Percentiles rank a stretch among this genome's conserved stretches.
Evolutionary conservation across 2,113 vertebrate species (phyloP).

Genomic region (Chloroceryle aenea): DNA sequence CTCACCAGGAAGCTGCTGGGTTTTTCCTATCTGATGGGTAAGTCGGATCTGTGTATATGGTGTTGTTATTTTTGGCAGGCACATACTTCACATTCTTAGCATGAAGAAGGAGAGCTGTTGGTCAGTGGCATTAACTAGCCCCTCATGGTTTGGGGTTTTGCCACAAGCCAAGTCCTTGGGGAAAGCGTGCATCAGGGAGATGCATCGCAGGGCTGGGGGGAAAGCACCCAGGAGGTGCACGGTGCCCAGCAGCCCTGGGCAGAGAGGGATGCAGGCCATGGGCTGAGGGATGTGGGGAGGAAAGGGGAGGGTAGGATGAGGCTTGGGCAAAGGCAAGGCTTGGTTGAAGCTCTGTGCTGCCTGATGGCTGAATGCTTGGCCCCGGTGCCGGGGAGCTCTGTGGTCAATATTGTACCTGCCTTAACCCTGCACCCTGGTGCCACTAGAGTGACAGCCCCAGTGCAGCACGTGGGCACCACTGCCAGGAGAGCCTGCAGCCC

Average conservation of each 20-base stretch:
- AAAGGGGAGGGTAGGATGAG: neutral
- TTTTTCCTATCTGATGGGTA: neutral
- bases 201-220: rapidly evolving
- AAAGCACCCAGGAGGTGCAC: rapidly evolving
- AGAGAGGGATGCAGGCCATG: rapidly evolving
- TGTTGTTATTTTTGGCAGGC: neutral
- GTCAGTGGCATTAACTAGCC: neutral
- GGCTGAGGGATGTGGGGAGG: rapidly evolving
- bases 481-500: neutral
- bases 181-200: neutral
- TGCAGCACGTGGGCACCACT: neutral
- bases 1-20: neutral
- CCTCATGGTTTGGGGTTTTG: neutral
- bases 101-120: neutral
- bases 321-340: neutral
- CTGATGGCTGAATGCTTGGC: neutral
- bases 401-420: neutral
- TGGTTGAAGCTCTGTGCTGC: neutral
- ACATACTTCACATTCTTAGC: neutral
- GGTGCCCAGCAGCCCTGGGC: neutral
- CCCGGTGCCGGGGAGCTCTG: neutral
- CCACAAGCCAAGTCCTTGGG: neutral
- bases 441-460: neutral
- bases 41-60: neutral
- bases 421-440: neutral